Conservation (phyloP, 1,140 invertebrate species). For the Oscheius sp. region DNA sequence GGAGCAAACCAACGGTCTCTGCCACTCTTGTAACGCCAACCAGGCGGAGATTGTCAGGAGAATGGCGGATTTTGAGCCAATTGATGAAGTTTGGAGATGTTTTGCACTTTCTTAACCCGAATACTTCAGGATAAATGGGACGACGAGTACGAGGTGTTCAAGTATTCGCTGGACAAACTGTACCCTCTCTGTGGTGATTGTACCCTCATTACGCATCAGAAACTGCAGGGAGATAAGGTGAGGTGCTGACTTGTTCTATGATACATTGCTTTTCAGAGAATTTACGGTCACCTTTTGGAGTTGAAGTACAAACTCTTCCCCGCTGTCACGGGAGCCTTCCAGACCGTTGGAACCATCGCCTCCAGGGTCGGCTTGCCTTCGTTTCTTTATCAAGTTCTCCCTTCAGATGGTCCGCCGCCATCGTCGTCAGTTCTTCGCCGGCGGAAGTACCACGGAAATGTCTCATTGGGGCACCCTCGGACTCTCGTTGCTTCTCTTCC, state of each 20-base stretch:
- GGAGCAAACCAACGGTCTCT: slow-evolving; percentile 2
- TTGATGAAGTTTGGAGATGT: background rate
- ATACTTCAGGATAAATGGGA: slow-evolving; percentile 12
- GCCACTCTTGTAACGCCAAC: slow-evolving; percentile 1
- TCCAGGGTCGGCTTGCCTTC: background rate
- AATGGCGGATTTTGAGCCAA: slow-evolving; percentile 17
- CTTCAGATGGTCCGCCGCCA: background rate
- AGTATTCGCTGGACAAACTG: slow-evolving; percentile 15
- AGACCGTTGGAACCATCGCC: background rate
- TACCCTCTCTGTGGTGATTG: slow-evolving; percentile 23
- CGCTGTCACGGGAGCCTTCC: background rate
- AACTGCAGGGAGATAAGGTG: slow-evolving; percentile 15
- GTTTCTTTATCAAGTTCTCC: background rate
- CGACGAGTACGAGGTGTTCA: slow-evolving; percentile 15
- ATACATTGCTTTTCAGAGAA: background rate
- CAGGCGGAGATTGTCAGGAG: slow-evolving; percentile 12
- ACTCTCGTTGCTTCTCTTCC: background rate
- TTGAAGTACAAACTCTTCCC: slow-evolving; percentile 14
- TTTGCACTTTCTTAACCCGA: background rate
- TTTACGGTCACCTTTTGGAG: slow-evolving; percentile 11
- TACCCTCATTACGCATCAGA: slow-evolving; percentile 10
- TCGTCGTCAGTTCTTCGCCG: slow-evolving; percentile 16
- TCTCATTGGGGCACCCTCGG: background rate
- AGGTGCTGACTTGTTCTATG: background rate
- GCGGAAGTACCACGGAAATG: background rate